Base-by-base conservation (phyloP, 2,113 vertebrate species). In the Aphelocoma coerulescens region DNA sequence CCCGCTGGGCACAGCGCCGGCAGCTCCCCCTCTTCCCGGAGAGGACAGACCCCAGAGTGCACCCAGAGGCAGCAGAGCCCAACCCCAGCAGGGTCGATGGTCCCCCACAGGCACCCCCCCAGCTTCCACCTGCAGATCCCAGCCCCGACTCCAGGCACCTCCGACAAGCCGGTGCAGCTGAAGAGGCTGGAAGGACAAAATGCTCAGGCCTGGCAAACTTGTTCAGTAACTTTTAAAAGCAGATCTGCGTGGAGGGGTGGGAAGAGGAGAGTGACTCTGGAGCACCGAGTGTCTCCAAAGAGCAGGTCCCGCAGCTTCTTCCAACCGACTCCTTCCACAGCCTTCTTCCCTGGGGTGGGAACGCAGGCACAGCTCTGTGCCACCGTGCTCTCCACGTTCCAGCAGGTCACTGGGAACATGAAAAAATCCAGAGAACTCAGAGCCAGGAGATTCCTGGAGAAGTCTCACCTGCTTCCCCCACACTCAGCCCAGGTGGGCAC, bases 151-250 rank as follows among this genome's bases (percentile, higher is more conserved):
- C 54, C 79, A 26, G 89, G 91, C 51, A 16, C 61, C 84, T 84
- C 76, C 1, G 14, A 81, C 84, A 84, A 91, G 93, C 89, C 0
- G 11, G 63, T 37, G 89, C 89, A 91, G 76, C 91, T 12, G 19
- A 85, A 73, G 72, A 77, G 57, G 68, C 87, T 84, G 80, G 93
- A 87, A 93, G 93, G 81, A 91, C 88, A 75, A 32, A 95, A 91
- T 0, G 18, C 35, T 94, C 74, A 57, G 93, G 22, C 93, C 90
- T 65, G 95, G 94, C 63, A 77, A 97, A 97, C 95, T 86, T 0
- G 94, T 95, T 92, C 41, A 37, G 96, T 94, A 51, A 91, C 95
- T 95, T 95, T 92, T 76, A 41, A 72, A 73, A 94, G 85, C 57
- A 88, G 87, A 89, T 30, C 61, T 62, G 35, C 2, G 4, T 3